phyloP scores from a whole-genome alignment of 2,888 invertebrate genomes.

The Celastrina argiolus region DNA sequence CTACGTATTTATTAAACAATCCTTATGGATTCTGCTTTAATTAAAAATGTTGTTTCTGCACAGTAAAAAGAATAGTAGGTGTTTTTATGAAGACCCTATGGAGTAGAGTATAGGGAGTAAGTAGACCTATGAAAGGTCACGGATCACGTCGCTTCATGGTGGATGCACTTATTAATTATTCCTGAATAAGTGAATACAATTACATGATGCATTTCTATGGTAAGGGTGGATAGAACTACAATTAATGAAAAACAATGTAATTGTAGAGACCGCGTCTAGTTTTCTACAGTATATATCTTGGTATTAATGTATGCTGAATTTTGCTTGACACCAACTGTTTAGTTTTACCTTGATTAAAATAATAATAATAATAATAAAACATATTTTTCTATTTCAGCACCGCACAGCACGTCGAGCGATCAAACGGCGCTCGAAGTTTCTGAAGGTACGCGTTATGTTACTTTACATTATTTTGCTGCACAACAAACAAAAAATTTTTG shows the following conservation, averaged over 20 bases:
- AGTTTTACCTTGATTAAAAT: neutral
- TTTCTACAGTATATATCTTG: neutral
- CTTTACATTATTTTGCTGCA: neutral
- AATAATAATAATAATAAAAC: neutral
- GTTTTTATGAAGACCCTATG: neutral
- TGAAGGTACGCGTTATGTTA: slow-evolving; percentile 57
- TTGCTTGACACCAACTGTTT: neutral
- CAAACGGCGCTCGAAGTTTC: slow-evolving; percentile 81
- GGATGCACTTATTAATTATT: neutral
- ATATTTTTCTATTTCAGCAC: slow-evolving; percentile 79
- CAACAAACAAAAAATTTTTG: neutral
- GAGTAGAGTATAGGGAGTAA: neutral
- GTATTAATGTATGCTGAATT: neutral
- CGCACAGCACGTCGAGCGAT: slow-evolving; percentile 80
- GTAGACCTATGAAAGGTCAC: slow-evolving; percentile 22
- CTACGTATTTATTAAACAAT: too few relatives aligned
- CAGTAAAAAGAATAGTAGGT: slow-evolving; percentile 39
- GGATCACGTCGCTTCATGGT: neutral
- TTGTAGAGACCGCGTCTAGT: neutral
- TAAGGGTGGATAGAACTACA: neutral
- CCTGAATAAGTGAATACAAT: slow-evolving; percentile 11
- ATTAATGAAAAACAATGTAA: neutral
- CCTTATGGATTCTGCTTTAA: too few relatives aligned
- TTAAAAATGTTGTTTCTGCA: too few relatives aligned
- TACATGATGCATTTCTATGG: neutral